phyloP scores from a whole-genome alignment of 2,888 invertebrate genomes.

The Tetragonula carbonaria region DNA sequence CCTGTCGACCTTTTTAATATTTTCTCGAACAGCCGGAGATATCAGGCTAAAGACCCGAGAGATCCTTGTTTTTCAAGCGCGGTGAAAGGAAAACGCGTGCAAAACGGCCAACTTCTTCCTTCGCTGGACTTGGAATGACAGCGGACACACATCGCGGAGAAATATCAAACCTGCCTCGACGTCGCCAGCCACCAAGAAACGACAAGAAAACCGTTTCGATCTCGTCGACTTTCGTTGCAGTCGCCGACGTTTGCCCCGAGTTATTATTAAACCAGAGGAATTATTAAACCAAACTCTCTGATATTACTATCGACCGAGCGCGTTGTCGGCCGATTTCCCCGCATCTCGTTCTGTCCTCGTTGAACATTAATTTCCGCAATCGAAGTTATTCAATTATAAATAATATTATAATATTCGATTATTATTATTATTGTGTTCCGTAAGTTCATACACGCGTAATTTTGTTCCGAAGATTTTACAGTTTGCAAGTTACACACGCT shows the following conservation, averaged over 20 bases:
- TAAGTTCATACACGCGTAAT: neutral
- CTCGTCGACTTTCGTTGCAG: neutral
- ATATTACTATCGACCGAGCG: neutral
- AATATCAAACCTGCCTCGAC: constrained; percentile 16
- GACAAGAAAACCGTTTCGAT: constrained; percentile 33
- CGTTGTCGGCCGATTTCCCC: neutral
- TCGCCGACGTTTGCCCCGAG: neutral
- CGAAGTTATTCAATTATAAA: no score
- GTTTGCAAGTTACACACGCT: neutral
- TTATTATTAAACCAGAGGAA: neutral
- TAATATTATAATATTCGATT: no score
- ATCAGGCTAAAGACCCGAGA: neutral
- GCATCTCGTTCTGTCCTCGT: neutral
- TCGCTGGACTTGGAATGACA: constrained; percentile 15
- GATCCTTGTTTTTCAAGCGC: constrained; percentile 14
- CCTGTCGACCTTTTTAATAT: constrained; percentile 13
- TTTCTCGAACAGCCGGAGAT: neutral
- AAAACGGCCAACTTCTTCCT: constrained; percentile 15
- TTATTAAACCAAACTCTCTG: constrained; percentile 12
- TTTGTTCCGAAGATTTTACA: neutral
- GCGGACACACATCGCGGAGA: neutral
- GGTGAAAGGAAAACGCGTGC: constrained; percentile 45
- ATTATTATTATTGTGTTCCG: neutral
- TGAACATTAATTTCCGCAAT: neutral
- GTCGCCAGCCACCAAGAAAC: neutral